Base-by-base conservation (phyloP, 2,113 vertebrate genomes). In the Pterocles gutturalis region DNA sequence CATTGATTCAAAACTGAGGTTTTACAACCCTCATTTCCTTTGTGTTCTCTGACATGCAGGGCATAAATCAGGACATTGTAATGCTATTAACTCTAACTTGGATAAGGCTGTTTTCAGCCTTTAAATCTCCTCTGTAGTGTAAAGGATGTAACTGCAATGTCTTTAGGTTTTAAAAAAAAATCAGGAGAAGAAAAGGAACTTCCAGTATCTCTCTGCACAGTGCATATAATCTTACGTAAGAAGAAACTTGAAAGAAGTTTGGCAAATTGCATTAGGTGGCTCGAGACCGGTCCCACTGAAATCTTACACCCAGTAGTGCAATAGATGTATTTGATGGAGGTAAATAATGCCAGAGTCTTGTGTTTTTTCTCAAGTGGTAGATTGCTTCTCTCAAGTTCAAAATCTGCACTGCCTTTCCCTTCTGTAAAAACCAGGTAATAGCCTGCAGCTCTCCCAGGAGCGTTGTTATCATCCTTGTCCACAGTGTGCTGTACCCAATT, bases 351-450 rank as follows among this genome's bases (percentile, higher is more conserved):
- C 92, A 86, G 36, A 28, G 82, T 84, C 77, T 94, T 84, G 53
- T 96, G 58, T 88, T 90, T 88, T 95, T 83, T 90, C 79, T 86
- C 67, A 88, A 92, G 64, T 51, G 51, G 79, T 94, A 96, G 95
- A 92, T 78, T 94, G 79, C 51, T 93, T 96, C 75, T 95, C 83
- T 86, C 69, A 76, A n/a, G 82, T 96, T 94, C 90, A 93, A 91
- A 96, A 88, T 86, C 51, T 97, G 82, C 92, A 81, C 95, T 96
- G 90, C 96, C 93, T 96, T 90, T 97, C 87, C 96, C 95, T 96
- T 77, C 95, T 96, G 95, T 95, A 97, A 97, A 97, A 95, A 93
- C 96, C 85, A 95, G 96, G 93, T 94, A 92, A 86, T 93, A 95
- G 85, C 66, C 92, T 94, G 85, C 95, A 95, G 62, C 92, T 96